Evolutionary conservation across 2,888 invertebrate genomes (phyloP), one percentile per base, ranked within the genome.

Genomic region (Eupithecia dodoneata): DNA sequence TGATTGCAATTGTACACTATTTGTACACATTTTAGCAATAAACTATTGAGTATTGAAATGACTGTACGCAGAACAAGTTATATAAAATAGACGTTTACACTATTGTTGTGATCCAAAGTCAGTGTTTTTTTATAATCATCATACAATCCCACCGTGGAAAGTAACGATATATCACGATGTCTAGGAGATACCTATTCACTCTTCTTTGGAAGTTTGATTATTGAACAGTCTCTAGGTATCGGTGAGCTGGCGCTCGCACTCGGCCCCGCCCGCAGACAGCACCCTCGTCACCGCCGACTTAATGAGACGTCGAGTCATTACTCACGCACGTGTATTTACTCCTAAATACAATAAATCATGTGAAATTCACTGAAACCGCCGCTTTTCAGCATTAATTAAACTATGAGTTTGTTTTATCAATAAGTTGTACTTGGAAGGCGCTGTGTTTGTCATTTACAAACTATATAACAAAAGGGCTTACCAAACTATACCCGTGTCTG

Each of bases 221-320:
- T 52, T 52, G 5, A 52, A 15, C 52, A 52, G 52, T 13, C 13
- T 15, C 55, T 55, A 63, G 63, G 4, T 63, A 63, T 30, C 10
- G 12, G 63, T 63, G 63, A 30, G 30, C 10, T 30, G 4, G 30
- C 63, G 63, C 4, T 30, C 63, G 63, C 63, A 63, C 63, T 30
- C 30, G 63, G 63, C 30, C 18, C 30, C 63, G 30, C 63, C 30
- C 63, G 63, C 63, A 30, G 63, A 69, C 78, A 65, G 67, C 49
- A 76, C 79, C 79, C 79, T 76, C 73, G 79, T 79, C 79, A 79
- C 73, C 66, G 78, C 71, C 4, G 70, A 76, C 74, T 75, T 79
- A 79, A 79, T 76, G 79, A 79, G 79, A 79, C 74, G 71, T 49
- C 44, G 45, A 47, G 67, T 75, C 76, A 79, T 79, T 76, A 76